These are phyloP conservation scores for Riparia riparia DNA, from an alignment of 2,113 vertebrate genomes.

Conservation along the genomic window DNA sequence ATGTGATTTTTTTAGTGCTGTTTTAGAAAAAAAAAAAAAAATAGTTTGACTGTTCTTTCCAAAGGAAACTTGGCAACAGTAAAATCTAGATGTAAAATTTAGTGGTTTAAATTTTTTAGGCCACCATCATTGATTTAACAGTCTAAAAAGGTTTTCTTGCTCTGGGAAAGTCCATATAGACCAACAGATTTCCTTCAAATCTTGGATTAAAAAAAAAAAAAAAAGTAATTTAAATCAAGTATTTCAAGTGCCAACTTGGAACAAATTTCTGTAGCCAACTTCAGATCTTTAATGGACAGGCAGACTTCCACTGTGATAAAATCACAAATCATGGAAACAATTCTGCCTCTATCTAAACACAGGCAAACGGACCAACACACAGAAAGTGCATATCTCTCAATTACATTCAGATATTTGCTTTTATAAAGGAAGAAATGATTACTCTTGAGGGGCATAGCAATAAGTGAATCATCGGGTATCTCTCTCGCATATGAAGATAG, in stretches of 20 bases:
- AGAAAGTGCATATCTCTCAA: background rate
- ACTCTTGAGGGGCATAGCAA: background rate
- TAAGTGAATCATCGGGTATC: background rate
- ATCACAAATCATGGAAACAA: background rate
- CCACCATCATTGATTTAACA: constrained; percentile 43
- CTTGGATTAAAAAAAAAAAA: background rate
- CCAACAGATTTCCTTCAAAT: background rate
- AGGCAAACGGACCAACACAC: background rate
- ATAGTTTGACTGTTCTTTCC: background rate
- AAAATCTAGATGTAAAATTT: constrained; percentile 14
- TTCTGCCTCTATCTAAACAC: background rate
- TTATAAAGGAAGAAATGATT: background rate
- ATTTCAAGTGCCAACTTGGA: background rate
- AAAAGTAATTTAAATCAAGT: background rate
- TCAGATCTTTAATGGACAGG: background rate
- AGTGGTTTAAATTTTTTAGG: constrained; percentile 34
- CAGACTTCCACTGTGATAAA: background rate
- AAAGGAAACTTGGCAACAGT: constrained; percentile 43
- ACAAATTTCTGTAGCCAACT: background rate
- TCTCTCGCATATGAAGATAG: constrained; percentile 1
- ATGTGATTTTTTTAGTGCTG: background rate
- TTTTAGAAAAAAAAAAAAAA: background rate
- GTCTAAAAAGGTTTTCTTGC: background rate
- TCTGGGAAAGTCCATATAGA: background rate
- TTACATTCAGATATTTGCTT: background rate